Conservation (phyloP, 1,140 invertebrate species). For the Eurytemora carolleeae region DNA sequence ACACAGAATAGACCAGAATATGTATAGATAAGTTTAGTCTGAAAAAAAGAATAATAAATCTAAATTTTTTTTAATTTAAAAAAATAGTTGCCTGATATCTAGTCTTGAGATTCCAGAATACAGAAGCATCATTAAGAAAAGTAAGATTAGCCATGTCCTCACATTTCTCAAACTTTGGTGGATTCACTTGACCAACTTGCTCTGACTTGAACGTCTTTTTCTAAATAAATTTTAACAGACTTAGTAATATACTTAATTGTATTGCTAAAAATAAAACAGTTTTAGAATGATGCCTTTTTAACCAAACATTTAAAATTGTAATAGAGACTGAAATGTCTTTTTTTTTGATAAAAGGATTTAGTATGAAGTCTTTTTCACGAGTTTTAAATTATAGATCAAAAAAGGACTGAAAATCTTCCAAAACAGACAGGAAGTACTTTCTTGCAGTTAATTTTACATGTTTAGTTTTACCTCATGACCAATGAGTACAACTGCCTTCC, state of each 20-base stretch:
- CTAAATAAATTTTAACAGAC: too few species aligned
- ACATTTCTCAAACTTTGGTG: constrained; percentile 97
- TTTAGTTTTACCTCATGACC: constrained; percentile 15
- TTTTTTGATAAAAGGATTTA: too few species aligned
- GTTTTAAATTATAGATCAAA: not conserved
- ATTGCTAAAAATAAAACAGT: too few species aligned
- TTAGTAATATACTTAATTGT: too few species aligned
- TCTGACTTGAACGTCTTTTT: constrained; percentile 95
- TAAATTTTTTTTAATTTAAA: constrained; percentile 37
- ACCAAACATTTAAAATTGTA: too few species aligned
- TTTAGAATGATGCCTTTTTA: too few species aligned
- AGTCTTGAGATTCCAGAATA: constrained; percentile 94
- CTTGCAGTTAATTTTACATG: not conserved
- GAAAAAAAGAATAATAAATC: constrained; percentile 12
- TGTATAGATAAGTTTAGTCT: constrained; percentile 32
- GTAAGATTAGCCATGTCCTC: constrained; percentile 99
- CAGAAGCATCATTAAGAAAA: constrained; percentile 97
- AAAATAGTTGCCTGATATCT: constrained; percentile 50
- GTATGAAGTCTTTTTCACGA: not conserved
- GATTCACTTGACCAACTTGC: constrained; percentile 89
- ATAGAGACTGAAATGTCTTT: too few species aligned
- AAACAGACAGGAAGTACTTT: too few species aligned
- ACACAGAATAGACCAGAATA: constrained; percentile 99
- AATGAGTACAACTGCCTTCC: constrained; percentile 4
- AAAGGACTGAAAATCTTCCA: too few species aligned